phyloP scores from a whole-genome alignment of 2,113 vertebrate genomes.

The Epinephelus cyanopodus region DNA sequence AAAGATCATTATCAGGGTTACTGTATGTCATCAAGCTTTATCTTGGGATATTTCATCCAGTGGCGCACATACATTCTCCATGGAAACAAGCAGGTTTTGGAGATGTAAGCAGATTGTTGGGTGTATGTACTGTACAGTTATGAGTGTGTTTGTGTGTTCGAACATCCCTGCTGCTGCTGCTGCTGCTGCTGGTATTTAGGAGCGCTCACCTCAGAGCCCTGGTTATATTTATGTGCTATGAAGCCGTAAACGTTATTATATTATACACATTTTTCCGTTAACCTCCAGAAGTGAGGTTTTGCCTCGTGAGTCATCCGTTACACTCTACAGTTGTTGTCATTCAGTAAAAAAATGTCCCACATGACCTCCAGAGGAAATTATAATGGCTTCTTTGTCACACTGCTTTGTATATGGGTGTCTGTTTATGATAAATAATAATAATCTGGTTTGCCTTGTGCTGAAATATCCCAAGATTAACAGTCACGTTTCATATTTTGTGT shows the following conservation, averaged over 20 bases:
- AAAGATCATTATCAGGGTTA: conserved; percentile 67
- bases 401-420: conserved; percentile 7
- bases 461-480: conserved; percentile 70
- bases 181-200: conserved; percentile 42
- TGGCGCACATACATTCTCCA: neutral
- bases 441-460: conserved; percentile 1
- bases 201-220: conserved; percentile 3
- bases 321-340: neutral
- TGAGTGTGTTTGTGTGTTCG: neutral
- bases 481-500: conserved; percentile 35
- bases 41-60: conserved; percentile 67
- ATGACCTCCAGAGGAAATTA: neutral
- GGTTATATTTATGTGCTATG: conserved; percentile 29
- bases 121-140: conserved; percentile 35
- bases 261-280: neutral
- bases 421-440: conserved; percentile 7
- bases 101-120: neutral
- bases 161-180: conserved; percentile 13
- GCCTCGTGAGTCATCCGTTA: conserved; percentile 2
- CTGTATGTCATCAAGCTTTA: conserved; percentile 46
- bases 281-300: conserved; percentile 25
- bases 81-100: conserved; percentile 34
- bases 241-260: conserved; percentile 31
- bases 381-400: conserved; percentile 8
- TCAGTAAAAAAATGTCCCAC: neutral